phyloP scores from a whole-genome alignment of 2,888 invertebrate species.

The Drosophila stalkeri region DNA sequence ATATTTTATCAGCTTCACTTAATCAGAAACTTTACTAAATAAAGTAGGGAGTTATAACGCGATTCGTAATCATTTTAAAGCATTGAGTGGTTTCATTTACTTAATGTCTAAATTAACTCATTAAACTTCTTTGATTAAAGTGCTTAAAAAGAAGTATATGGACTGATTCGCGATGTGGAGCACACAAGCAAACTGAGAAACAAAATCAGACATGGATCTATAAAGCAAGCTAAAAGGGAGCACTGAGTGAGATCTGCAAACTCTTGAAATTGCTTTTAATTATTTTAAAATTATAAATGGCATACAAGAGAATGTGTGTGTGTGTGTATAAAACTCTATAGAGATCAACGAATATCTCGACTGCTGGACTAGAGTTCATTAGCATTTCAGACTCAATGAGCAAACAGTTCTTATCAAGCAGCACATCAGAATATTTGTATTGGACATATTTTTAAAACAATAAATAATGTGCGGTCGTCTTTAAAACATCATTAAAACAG shows the following conservation, averaged over 20 bases:
- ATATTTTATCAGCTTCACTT: no score
- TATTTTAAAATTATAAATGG: slow-evolving; percentile 2
- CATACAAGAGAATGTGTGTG: neutral
- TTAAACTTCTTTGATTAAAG: neutral
- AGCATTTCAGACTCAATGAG: neutral
- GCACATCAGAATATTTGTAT: neutral
- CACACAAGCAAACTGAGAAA: neutral
- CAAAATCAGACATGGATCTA: neutral
- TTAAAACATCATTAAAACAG: neutral
- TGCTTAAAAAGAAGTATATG: neutral
- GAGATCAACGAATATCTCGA: neutral
- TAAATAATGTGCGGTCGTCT: neutral
- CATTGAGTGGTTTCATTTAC: neutral
- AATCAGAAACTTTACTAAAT: neutral
- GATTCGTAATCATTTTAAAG: neutral
- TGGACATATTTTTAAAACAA: neutral
- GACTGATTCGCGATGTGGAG: neutral
- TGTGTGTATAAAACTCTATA: neutral
- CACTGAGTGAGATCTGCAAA: neutral
- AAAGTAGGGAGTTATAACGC: neutral
- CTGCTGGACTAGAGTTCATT: neutral
- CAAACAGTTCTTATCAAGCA: neutral
- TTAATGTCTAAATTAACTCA: neutral
- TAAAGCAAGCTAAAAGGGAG: neutral
- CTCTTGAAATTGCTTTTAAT: slow-evolving; percentile 10